phyloP scores from a whole-genome alignment of 2,113 vertebrate genomes.

The Boulengeromyrus knoepffleri region DNA sequence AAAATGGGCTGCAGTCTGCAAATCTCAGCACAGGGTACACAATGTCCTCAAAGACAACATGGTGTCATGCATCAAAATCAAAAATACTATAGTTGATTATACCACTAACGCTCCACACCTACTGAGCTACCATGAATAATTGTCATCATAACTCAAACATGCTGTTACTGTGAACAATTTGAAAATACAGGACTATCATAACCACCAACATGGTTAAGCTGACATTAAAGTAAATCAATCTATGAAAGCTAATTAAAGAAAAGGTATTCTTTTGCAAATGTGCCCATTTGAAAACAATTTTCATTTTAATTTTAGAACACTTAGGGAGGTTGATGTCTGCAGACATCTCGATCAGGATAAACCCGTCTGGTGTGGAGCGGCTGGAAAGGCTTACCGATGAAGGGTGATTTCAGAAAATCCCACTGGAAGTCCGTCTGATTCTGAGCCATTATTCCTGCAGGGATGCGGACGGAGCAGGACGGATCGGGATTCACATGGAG shows the following conservation, averaged over 20 bases:
- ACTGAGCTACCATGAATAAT: background rate
- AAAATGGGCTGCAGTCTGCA: background rate
- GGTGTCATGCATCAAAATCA: background rate
- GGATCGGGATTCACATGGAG: constrained; percentile 34
- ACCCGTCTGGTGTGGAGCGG: constrained; percentile 24
- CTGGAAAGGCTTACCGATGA: constrained; percentile 56
- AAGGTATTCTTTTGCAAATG: background rate
- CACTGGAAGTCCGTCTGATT: constrained; percentile 61
- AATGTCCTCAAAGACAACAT: background rate
- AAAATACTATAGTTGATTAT: background rate
- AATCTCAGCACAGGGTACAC: too few relatives aligned
- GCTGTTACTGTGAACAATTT: background rate
- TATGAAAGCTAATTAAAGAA: background rate
- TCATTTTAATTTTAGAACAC: background rate
- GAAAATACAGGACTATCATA: background rate
- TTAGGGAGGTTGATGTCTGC: background rate
- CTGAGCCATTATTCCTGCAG: constrained; percentile 74
- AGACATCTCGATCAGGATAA: background rate
- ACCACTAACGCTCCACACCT: background rate
- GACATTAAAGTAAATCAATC: background rate
- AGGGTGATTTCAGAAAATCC: constrained; percentile 58
- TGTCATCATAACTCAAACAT: background rate
- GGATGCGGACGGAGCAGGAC: constrained; percentile 32
- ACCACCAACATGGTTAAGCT: background rate
- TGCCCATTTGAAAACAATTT: background rate